phyloP scores from a whole-genome alignment of 2,888 invertebrate species.

The Dromius quadrimaculatus region DNA sequence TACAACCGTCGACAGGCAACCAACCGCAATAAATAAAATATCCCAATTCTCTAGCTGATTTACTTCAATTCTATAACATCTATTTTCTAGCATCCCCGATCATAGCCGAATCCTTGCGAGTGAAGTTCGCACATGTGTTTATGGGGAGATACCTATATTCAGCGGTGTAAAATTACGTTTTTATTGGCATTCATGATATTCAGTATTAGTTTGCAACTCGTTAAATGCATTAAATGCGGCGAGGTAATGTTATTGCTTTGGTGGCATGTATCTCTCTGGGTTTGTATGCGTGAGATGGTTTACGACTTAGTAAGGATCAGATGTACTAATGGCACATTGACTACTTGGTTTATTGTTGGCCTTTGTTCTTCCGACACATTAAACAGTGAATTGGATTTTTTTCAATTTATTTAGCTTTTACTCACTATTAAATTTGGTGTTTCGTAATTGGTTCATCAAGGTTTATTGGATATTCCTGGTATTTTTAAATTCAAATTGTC shows the following conservation, averaged over 20 bases:
- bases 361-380: slow-evolving; percentile 7
- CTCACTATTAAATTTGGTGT: not conserved
- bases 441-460: not conserved
- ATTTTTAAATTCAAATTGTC: not conserved
- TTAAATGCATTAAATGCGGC: slow-evolving; percentile 52
- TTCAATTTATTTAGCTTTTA: not conserved
- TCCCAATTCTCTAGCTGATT: slow-evolving; percentile 60
- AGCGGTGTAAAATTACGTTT: slow-evolving; percentile 50
- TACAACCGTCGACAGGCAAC: slow-evolving; percentile 61
- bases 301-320: slow-evolving; percentile 26
- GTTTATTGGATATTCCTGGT: not conserved
- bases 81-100: slow-evolving; percentile 2
- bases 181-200: slow-evolving; percentile 53
- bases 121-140: slow-evolving; percentile 23
- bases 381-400: not conserved
- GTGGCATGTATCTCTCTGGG: not conserved
- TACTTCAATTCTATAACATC: slow-evolving; percentile 51
- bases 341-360: slow-evolving; percentile 39
- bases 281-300: slow-evolving; percentile 6
- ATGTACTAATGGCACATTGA: slow-evolving; percentile 25
- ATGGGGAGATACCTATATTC: slow-evolving; percentile 8
- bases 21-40: slow-evolving; percentile 62
- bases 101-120: not conserved
- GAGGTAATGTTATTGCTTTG: slow-evolving; percentile 49
- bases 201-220: slow-evolving; percentile 52